Conservation (phyloP, 1,140 invertebrate species). For the Gryllus bimaculatus region DNA sequence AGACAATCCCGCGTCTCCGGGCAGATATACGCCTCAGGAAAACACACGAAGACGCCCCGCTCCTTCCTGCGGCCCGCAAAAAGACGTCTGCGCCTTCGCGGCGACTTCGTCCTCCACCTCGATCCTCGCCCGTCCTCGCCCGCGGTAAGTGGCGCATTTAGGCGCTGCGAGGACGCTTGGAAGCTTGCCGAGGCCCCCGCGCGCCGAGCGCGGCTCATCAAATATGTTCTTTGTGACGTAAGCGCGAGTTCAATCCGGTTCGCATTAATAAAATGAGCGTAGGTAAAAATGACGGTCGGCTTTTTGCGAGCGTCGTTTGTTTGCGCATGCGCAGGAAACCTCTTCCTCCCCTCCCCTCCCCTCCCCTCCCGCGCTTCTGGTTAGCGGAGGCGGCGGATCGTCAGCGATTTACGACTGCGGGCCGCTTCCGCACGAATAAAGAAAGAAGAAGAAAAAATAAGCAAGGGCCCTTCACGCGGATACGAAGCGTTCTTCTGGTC, state of each 20-base stretch:
- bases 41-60: too few relatives aligned
- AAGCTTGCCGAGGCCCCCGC: neutral
- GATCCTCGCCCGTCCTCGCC: neutral
- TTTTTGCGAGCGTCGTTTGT: neutral
- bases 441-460: neutral
- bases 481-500: neutral
- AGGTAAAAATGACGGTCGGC: neutral
- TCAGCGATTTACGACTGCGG: too few relatives aligned
- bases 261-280: neutral
- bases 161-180: neutral
- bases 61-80: too few relatives aligned
- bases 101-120: too few relatives aligned
- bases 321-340: neutral
- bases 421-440: too few relatives aligned
- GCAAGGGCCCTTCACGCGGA: neutral
- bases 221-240: neutral
- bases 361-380: too few relatives aligned
- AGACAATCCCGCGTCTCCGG: too few relatives aligned
- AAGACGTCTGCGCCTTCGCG: too few relatives aligned
- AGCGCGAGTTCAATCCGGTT: neutral
- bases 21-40: too few relatives aligned
- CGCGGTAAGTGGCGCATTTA: neutral
- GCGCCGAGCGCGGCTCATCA: neutral
- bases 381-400: too few relatives aligned
- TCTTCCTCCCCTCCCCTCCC: neutral